These are phyloP conservation scores for Amiota minor DNA, from an alignment of 2,888 invertebrate species.

Conservation along the genomic window DNA sequence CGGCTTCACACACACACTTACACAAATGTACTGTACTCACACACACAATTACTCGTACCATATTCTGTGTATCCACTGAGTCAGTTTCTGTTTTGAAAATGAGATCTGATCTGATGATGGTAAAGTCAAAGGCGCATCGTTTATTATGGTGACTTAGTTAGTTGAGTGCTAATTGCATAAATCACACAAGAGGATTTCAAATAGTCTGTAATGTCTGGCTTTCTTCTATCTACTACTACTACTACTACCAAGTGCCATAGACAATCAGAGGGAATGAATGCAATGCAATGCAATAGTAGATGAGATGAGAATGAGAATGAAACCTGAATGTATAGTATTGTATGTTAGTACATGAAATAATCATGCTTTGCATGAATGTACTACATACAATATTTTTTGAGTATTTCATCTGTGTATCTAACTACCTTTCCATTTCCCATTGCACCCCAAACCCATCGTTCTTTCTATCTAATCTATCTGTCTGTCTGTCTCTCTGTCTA, in stretches of 20 bases:
- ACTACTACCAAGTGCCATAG: no score
- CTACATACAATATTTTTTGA: slow-evolving; percentile 14
- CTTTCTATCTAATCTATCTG: background rate
- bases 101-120: slow-evolving; percentile 15
- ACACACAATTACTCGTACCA: background rate
- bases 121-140: slow-evolving; percentile 54
- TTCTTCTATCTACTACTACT: no score
- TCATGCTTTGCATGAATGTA: slow-evolving; percentile 7
- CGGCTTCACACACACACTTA: background rate
- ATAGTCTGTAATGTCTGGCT: slow-evolving; percentile 46
- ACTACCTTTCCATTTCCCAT: background rate
- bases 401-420: slow-evolving; percentile 11
- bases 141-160: slow-evolving; percentile 58
- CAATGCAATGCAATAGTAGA: no score
- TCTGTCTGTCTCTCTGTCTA: slow-evolving; percentile 15
- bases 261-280: no score
- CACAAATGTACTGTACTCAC: no score
- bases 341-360: background rate
- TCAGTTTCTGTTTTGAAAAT: background rate
- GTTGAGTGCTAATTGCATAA: slow-evolving; percentile 65
- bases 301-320: no score
- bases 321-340: no score
- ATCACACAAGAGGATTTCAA: slow-evolving; percentile 60
- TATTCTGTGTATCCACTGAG: background rate
- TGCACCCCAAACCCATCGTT: background rate